Evolutionary conservation across 2,113 vertebrate species (phyloP).

Genomic region (Mus musculus): DNA sequence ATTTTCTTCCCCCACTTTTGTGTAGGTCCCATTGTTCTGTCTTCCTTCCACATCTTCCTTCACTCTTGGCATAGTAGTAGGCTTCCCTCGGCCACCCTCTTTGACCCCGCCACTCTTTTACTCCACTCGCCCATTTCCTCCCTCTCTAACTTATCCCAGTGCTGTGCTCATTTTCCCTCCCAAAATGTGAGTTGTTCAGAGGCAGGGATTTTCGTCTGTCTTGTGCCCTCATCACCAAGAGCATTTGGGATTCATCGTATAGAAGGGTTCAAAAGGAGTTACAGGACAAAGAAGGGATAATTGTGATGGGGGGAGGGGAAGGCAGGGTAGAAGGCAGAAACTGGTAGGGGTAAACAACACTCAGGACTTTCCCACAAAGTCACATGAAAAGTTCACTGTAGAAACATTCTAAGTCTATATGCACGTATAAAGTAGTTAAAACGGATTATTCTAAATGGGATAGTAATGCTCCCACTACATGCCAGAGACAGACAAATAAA

Average conservation of each 20-base stretch:
- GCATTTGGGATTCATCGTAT: neutral
- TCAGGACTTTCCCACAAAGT: neutral
- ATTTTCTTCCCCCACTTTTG: neutral
- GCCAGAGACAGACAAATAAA: neutral
- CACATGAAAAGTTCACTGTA: neutral
- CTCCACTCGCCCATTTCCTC: neutral
- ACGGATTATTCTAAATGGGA: neutral
- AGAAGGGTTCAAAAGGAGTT: neutral
- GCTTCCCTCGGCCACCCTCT: neutral
- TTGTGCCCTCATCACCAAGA: neutral
- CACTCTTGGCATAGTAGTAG: neutral
- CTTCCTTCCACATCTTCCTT: neutral
- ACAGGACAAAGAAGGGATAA: neutral
- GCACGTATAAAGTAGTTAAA: neutral
- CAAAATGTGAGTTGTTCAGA: neutral
- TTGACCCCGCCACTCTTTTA: neutral
- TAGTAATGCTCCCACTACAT: neutral
- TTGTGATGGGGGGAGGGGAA: neutral
- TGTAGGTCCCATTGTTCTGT: neutral
- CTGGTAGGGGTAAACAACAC: neutral
- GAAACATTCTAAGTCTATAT: neutral
- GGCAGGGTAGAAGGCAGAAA: neutral
- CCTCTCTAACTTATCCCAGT: neutral
- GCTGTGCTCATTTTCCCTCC: neutral
- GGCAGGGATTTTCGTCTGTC: neutral